Conservation (phyloP, 2,797 vertebrate genomes). For the Argyrosomus regius region DNA sequence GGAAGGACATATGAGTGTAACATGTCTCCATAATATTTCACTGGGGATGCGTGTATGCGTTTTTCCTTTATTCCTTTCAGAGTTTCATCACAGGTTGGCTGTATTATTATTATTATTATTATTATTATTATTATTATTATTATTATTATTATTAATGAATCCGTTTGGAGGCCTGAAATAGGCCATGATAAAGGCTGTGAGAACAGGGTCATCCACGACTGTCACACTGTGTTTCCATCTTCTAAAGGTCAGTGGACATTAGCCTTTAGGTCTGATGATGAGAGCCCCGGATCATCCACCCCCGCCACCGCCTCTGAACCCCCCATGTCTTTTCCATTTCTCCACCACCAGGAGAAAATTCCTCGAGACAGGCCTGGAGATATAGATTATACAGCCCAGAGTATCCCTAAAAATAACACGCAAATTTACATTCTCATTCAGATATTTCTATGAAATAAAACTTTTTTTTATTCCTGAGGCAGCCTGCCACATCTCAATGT, state of each 20-base stretch:
- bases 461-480: background rate
- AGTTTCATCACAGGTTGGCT: background rate
- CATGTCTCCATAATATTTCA: background rate
- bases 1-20: background rate
- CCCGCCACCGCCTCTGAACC: conserved; percentile 20
- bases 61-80: background rate
- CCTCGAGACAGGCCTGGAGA: conserved; percentile 38
- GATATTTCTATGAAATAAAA: background rate
- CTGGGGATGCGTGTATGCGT: background rate
- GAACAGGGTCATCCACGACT: conserved; percentile 49
- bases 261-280: conserved; percentile 70
- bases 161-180: conserved; percentile 52
- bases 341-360: conserved; percentile 19
- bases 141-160: background rate
- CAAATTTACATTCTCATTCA: background rate
- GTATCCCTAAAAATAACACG: conserved; percentile 1
- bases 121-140: too few species aligned
- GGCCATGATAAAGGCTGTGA: conserved; percentile 48
- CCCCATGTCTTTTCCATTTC: conserved; percentile 64
- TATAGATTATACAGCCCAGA: conserved; percentile 12
- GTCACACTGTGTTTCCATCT: conserved; percentile 79
- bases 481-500: background rate
- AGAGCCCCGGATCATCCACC: conserved; percentile 40
- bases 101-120: background rate
- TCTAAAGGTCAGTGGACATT: conserved; percentile 81